phyloP scores from a whole-genome alignment of 2,797 vertebrate species.

The Hafferia zeledoni region DNA sequence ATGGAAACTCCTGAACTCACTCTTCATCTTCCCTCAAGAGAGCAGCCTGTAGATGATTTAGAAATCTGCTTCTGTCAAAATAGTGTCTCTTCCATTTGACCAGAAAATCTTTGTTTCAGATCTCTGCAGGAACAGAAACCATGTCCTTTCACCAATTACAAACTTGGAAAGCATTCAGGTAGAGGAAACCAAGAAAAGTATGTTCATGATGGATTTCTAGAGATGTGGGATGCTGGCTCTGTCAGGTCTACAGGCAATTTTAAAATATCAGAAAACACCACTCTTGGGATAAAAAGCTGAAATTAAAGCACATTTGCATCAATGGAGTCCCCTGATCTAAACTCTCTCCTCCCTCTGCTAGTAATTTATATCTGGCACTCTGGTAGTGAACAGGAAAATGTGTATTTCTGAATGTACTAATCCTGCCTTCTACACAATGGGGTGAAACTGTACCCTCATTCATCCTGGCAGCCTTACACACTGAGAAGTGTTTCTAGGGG shows the following conservation, averaged over 20 bases:
- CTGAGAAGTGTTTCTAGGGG: background rate
- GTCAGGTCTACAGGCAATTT: background rate
- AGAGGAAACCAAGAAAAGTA: background rate
- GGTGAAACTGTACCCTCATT: background rate
- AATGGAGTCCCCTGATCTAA: background rate
- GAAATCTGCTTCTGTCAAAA: background rate
- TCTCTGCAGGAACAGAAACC: background rate
- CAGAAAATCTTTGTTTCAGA: conserved; percentile 28
- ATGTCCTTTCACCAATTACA: background rate
- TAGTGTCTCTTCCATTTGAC: background rate
- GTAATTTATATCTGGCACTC: background rate
- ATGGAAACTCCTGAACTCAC: background rate
- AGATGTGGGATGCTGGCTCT: background rate
- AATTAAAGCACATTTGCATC: conserved; percentile 1
- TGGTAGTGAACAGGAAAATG: background rate
- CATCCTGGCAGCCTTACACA: background rate
- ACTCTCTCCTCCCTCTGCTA: background rate
- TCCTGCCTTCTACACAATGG: background rate
- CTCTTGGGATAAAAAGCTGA: background rate
- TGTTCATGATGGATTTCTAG: background rate
- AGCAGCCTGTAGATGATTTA: background rate
- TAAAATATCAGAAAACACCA: background rate
- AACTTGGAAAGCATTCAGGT: background rate
- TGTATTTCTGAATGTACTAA: background rate
- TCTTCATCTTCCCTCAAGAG: background rate